phyloP scores from a whole-genome alignment of 2,797 vertebrate species.

The Gymnothorax javanicus region DNA sequence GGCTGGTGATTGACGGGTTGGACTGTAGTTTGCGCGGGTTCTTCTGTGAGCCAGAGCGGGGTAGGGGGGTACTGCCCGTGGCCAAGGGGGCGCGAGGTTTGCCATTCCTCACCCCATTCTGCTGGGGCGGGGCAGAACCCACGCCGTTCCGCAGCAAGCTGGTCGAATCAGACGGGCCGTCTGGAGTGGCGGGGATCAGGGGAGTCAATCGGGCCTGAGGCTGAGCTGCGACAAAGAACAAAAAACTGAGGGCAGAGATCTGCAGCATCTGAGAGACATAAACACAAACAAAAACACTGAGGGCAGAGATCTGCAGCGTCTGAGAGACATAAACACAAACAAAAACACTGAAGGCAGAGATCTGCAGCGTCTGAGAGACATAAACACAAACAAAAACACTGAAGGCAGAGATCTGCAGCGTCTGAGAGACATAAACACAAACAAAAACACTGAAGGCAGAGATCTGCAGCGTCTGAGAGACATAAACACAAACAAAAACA shows the following conservation, averaged over 20 bases:
- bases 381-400: neutral
- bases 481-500: too few species aligned
- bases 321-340: neutral
- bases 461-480: neutral
- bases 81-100: conserved; percentile 66
- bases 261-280: neutral
- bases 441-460: neutral
- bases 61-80: conserved; percentile 59
- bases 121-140: conserved; percentile 61
- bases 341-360: neutral
- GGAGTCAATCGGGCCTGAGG: conserved; percentile 75
- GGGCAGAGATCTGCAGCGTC: too few species aligned
- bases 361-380: neutral
- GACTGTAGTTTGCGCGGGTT: conserved; percentile 81
- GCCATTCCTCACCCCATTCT: conserved; percentile 64
- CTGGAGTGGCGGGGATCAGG: conserved; percentile 55
- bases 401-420: too few species aligned
- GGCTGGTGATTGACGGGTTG: conserved; percentile 88
- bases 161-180: conserved; percentile 69
- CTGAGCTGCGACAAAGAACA: conserved; percentile 74
- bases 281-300: neutral
- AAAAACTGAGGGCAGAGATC: neutral
- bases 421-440: neutral
- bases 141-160: conserved; percentile 74
- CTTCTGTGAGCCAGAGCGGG: conserved; percentile 69